Evolutionary conservation across 2,113 vertebrate species (phyloP).

Genomic region (Apodemus sylvaticus): DNA sequence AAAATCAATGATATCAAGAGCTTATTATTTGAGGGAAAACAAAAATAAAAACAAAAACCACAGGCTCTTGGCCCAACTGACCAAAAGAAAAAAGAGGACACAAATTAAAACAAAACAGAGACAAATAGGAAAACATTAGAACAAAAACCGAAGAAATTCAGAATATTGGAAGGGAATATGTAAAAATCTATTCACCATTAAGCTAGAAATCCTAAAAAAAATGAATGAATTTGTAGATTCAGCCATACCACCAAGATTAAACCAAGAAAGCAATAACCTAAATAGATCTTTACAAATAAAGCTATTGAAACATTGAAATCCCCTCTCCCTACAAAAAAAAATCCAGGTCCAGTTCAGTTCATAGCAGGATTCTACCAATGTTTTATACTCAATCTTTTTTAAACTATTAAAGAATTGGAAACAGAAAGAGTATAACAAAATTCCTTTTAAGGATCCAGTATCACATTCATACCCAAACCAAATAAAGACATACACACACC

Average conservation of each 20-base stretch:
- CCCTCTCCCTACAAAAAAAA: neutral
- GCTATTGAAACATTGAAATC: neutral
- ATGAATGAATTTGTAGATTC: neutral
- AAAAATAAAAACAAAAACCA: no score
- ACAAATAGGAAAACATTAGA: neutral
- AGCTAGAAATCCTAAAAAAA: neutral
- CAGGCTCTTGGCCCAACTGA: rapidly evolving
- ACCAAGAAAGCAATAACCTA: neutral
- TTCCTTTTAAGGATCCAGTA: neutral
- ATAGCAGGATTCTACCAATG: neutral
- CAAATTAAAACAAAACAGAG: neutral
- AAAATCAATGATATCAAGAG: neutral
- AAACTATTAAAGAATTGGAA: neutral
- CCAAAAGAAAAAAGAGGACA: neutral
- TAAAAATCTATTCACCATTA: neutral
- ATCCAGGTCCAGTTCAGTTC: neutral
- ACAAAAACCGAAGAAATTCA: neutral
- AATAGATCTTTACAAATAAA: neutral
- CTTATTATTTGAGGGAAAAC: neutral
- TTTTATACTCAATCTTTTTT: neutral
- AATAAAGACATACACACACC: neutral
- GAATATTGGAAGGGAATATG: neutral
- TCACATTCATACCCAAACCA: neutral
- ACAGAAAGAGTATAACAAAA: neutral
- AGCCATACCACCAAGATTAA: neutral